Evolutionary conservation across 2,113 vertebrate genomes (phyloP).

Genomic region (Clinocottus analis): DNA sequence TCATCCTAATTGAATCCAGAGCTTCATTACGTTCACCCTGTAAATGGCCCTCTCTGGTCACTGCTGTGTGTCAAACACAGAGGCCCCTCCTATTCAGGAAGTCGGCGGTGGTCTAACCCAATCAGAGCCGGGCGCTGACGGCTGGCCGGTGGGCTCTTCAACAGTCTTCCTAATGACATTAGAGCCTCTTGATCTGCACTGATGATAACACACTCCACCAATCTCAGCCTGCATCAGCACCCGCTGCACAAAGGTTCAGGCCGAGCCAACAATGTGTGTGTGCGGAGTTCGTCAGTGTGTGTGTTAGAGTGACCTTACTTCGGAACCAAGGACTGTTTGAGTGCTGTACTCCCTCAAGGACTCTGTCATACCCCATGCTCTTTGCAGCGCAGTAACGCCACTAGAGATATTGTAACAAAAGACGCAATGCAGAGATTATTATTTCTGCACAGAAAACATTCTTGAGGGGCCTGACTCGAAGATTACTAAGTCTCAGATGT

Average conservation of each 20-base stretch:
- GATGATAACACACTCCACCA: slow-evolving; percentile 65
- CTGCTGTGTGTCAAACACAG: slow-evolving; percentile 3
- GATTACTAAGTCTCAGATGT: slow-evolving; percentile 69
- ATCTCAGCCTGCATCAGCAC: slow-evolving; percentile 60
- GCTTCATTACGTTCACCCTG: slow-evolving; percentile 56
- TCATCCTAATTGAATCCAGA: slow-evolving; percentile 62
- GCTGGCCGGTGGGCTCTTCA: slow-evolving; percentile 61
- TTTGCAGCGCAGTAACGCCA: slow-evolving; percentile 7
- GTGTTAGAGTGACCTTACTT: slow-evolving; percentile 60
- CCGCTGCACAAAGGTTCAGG: slow-evolving; percentile 34
- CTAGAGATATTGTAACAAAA: slow-evolving; percentile 27
- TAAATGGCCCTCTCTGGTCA: slow-evolving; percentile 40
- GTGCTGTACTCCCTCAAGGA: slow-evolving; percentile 43
- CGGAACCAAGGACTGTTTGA: slow-evolving; percentile 55
- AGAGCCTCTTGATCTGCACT: slow-evolving; percentile 67
- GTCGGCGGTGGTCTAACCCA: slow-evolving; percentile 58
- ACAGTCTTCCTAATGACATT: slow-evolving; percentile 72
- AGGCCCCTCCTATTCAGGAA: slow-evolving; percentile 57
- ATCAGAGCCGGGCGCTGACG: slow-evolving; percentile 62
- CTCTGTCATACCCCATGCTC: slow-evolving; percentile 20
- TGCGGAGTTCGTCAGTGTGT: slow-evolving; percentile 22
- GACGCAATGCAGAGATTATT: slow-evolving; percentile 40
- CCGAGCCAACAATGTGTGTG: slow-evolving; percentile 34
- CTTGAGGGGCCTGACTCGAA: not conserved
- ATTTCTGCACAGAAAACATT: slow-evolving; percentile 32